Base-by-base conservation (phyloP, 2,113 vertebrate genomes). In the Columba livia region DNA sequence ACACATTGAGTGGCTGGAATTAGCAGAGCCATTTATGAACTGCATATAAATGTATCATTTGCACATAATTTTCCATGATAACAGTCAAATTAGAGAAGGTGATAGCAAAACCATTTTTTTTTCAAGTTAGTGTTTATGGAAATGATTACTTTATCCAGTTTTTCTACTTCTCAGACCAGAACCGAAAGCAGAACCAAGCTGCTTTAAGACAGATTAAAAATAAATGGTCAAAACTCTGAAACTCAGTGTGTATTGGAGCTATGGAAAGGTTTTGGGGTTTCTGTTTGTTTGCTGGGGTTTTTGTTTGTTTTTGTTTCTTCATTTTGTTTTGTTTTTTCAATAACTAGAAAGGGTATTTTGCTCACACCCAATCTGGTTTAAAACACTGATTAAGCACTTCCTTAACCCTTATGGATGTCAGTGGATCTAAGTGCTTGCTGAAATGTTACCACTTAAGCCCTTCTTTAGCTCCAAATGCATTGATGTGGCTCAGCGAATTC, bases 31-130 rank as follows among this genome's bases (percentile, higher is more conserved):
- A 60, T 69, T 94, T 94, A 58, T 57, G 73, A 90, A 77, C 73
- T 89, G 88, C 89, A 91, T 79, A 50, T 69, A 94, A 92, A 95
- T 87, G 85, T 44, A 95, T 70, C 44, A 83, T 95, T 96, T 95
- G 69, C 79, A 95, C 79, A 69, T 57, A 93, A 82, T 90, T 94
- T 62, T 50, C 40, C 9, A 42, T 38, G 73, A 80, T 94, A 95
- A 97, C 75, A 85, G 67, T 17, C 61, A 82, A 94, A 91, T 92
- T 82, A 94, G 15, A 19, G 64, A 61, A 92, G 77, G 90, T 93
- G 93, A 90, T 66, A 78, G 21, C 24, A 64, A 17, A 70, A 58
- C 54, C 10, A 4, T 71, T 4, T 28, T 34, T 34, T 64, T 42
- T 31, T 8, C 9, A 47, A 42, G 15, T 61, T 71, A 34, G 4